Evolutionary conservation across 1,140 invertebrate species (phyloP), one percentile per base, ranked within the genome.

Genomic region (Vollenhovia emeryi): DNA sequence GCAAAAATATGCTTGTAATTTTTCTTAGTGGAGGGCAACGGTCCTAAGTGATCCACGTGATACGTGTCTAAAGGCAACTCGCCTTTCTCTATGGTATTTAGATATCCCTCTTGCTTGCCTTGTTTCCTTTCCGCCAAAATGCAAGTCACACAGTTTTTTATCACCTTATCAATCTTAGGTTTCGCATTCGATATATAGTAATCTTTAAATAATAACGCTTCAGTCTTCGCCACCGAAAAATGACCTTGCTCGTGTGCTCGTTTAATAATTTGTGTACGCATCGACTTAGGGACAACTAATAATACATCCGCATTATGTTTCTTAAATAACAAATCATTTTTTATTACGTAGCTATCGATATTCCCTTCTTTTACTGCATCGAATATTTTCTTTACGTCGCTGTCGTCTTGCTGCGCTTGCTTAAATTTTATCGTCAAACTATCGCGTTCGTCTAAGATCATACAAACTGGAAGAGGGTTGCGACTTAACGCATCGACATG

Each of bases 401-500:
- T 3, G 4, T 74, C 71, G 0, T 74, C 48, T n/a, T 55, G 48
- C 2, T 74, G 71, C 1, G 71, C 50, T 33, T 36, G 27, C 27
- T 55, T 57, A 33, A 55, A 55, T 21, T 57, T 52, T 15, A 21
- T 3, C 0, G 48, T 74, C 6, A 74, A 24, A 11, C 27, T 33
- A 40, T 73, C 18, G 1, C 24, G n/a, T 11, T 74, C 27, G 1
- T 55, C 8, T 55, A 74, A 7, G 0, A 36, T 1, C 30, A 74
- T 55, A 27, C 71, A 73, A 4, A n/a, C 1, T 1, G 69, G 52
- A 13, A 74, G 48, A 0, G 43, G 45, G 13, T 71, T 30, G 9
- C 68, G 68, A 33, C 24, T 71, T 13, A 71, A 71, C 24, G 68
- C 43, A 4, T 71, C 43, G 0, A 71, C 45, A 15, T 71, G 68